Percentiles rank a stretch among this genome's conserved stretches.
Conservation (phyloP, 1,140 invertebrate genomes). For the Danaus plexippus region DNA sequence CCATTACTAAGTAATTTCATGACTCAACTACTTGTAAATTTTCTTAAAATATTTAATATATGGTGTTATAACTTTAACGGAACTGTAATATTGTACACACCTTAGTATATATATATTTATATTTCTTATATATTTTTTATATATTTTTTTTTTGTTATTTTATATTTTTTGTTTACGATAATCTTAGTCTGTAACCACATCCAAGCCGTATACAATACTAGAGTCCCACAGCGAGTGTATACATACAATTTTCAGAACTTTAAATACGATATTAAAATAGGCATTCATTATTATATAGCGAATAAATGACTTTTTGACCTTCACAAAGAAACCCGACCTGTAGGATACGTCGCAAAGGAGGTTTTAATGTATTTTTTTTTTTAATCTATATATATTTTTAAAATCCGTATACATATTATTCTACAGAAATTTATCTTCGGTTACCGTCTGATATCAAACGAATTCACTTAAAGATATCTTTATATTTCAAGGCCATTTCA, state of each 20-base stretch:
- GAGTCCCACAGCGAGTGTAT: constrained; percentile 51
- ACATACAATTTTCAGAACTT: constrained; percentile 50
- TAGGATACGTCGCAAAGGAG: not conserved
- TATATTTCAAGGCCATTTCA: constrained; percentile 30
- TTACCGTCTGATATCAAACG: too few relatives aligned
- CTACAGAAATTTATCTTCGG: too few relatives aligned
- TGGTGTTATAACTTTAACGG: constrained; percentile 46
- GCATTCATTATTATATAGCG: constrained; percentile 29
- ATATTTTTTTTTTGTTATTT: constrained; percentile 39
- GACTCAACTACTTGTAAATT: constrained; percentile 59
- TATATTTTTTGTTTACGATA: constrained; percentile 45
- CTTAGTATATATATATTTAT: constrained; percentile 51
- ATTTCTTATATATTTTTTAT: too few relatives aligned
- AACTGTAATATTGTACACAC: constrained; percentile 65
- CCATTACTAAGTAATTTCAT: constrained; percentile 57
- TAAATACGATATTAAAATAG: constrained; percentile 66
- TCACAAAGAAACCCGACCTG: constrained; percentile 8
- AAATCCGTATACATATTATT: too few relatives aligned
- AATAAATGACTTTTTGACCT: constrained; percentile 30
- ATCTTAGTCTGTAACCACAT: constrained; percentile 57
- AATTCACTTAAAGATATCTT: not conserved
- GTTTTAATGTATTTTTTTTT: constrained; percentile 2
- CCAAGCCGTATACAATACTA: constrained; percentile 68
- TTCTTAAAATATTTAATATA: constrained; percentile 66
- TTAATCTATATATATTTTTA: not conserved